These are phyloP conservation scores for Esox masquinongy DNA, from an alignment of 2,797 vertebrate species.

Conservation along the genomic window DNA sequence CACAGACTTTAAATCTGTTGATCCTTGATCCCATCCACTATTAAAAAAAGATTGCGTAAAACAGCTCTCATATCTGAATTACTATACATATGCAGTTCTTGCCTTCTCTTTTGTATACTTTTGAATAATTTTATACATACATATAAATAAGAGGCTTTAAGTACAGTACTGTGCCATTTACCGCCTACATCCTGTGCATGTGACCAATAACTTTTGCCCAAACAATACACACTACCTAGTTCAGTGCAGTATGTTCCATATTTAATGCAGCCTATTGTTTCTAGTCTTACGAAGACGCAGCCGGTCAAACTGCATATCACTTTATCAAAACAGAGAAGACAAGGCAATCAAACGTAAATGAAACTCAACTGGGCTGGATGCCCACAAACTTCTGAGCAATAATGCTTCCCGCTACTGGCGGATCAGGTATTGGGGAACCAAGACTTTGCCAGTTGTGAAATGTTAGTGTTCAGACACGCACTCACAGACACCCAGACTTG, in stretches of 20 bases:
- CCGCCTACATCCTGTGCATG: no score
- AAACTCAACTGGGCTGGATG: constrained; percentile 39
- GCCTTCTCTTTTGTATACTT: no score
- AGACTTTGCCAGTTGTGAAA: neutral
- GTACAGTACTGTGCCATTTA: no score
- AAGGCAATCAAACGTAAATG: constrained; percentile 38
- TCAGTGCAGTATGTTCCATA: no score
- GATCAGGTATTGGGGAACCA: neutral
- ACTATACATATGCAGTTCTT: neutral
- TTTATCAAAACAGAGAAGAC: constrained; percentile 34
- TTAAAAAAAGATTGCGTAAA: neutral
- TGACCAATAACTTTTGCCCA: no score
- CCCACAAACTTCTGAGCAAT: constrained; percentile 32
- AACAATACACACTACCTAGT: no score
- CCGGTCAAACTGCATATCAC: constrained; percentile 21
- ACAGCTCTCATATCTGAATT: no score
- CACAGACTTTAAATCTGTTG: neutral
- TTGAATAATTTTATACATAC: no score
- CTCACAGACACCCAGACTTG: no score
- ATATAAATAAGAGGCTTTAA: no score
- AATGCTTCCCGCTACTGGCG: constrained; percentile 24
- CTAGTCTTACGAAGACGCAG: no score
- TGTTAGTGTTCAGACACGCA: neutral
- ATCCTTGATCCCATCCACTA: neutral
- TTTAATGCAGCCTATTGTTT: no score